Conservation (phyloP, 1,140 invertebrate species). For the Dreissena polymorpha region DNA sequence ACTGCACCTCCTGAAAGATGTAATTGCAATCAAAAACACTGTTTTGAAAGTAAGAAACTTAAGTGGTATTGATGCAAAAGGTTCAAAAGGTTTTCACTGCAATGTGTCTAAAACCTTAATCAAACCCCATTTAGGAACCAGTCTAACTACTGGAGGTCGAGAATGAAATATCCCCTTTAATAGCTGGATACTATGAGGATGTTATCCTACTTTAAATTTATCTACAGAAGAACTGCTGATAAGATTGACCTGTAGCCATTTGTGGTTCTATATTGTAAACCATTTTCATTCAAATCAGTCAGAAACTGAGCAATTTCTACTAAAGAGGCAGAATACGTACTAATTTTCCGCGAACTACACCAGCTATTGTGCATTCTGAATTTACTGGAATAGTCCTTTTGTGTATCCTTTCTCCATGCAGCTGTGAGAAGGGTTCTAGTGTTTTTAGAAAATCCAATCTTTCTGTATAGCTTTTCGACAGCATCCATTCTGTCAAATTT, state of each 20-base stretch:
- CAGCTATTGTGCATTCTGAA: constrained; percentile 39
- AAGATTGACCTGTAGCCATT: constrained; percentile 52
- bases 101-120: constrained; percentile 14
- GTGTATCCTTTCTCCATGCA: constrained; percentile 44
- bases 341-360: constrained; percentile 50
- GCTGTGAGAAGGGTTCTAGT: constrained; percentile 42
- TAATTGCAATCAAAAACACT: constrained; percentile 1
- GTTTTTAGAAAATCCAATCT: constrained; percentile 32
- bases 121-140: constrained; percentile 56
- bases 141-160: constrained; percentile 16
- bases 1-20: no score
- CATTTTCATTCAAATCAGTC: constrained; percentile 5
- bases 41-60: constrained; percentile 48
- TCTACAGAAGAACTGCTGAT: constrained; percentile 38
- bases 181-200: constrained; percentile 43
- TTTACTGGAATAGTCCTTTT: constrained; percentile 37
- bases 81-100: constrained; percentile 52
- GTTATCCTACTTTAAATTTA: constrained; percentile 26
- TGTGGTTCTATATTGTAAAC: constrained; percentile 41
- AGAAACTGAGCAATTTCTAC: constrained; percentile 33
- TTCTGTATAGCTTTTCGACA: constrained; percentile 44
- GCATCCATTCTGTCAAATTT: constrained; percentile 53
- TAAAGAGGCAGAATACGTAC: constrained; percentile 35
- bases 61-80: constrained; percentile 17
- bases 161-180: constrained; percentile 47